phyloP scores from a whole-genome alignment of 2,888 invertebrate genomes.

The Trissoscelio sp. region DNA sequence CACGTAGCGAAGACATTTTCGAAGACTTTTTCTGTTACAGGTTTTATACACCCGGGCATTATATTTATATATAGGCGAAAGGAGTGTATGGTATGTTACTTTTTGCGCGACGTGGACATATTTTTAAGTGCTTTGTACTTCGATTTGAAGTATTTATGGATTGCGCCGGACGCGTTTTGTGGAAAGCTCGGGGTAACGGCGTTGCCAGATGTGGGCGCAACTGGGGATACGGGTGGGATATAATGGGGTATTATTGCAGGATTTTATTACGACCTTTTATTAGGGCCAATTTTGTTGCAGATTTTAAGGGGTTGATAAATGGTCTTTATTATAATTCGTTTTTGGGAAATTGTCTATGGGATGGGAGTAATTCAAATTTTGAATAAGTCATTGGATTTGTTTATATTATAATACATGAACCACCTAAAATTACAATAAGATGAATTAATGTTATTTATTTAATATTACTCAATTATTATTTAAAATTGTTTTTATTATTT shows the following conservation, averaged over 20 bases:
- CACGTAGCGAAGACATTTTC: conserved; percentile 69
- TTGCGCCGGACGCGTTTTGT: conserved; percentile 29
- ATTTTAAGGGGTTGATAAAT: no score
- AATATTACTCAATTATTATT: no score
- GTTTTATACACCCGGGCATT: conserved; percentile 51
- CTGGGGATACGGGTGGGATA: background rate
- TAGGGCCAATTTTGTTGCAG: background rate
- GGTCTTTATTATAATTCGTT: no score
- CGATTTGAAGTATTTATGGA: conserved; percentile 62
- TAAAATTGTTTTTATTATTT: no score
- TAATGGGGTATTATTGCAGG: conserved; percentile 18
- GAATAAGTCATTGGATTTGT: no score
- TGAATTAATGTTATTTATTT: no score
- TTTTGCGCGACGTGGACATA: conserved; percentile 61
- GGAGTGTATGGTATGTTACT: conserved; percentile 50
- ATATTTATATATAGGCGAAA: conserved; percentile 57
- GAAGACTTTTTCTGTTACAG: conserved; percentile 63
- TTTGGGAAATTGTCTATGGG: no score
- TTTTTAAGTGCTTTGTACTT: conserved; percentile 63
- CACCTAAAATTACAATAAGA: no score
- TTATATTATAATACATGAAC: no score
- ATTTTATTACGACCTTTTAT: conserved; percentile 7
- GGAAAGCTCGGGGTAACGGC: conserved; percentile 41
- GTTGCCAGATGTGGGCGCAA: conserved; percentile 34
- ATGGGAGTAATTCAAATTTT: no score